Base-by-base conservation (phyloP, 2,113 vertebrate genomes). In the Theristicus caerulescens region DNA sequence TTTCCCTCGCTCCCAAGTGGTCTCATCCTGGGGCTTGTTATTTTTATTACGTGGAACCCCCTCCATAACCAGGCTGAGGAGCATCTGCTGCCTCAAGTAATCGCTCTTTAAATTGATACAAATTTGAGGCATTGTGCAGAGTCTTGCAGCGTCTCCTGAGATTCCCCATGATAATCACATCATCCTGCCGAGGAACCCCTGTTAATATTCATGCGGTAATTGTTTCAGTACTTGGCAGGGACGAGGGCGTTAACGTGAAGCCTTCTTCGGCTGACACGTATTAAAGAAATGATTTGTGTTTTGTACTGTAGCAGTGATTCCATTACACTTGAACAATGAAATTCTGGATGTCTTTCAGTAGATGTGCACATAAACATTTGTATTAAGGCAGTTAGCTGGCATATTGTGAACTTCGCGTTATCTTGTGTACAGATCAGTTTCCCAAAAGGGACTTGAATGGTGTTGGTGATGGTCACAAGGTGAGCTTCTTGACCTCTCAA, bases 211-310 rank as follows among this genome's bases (percentile, higher is more conserved):
- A 18, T 76, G 87, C 16, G 1, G 51, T 69, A 74, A 59, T 94
- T 86, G 82, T 94, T 90, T 77, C 42, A 46, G 59, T 73, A 51
- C 83, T 97, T 95, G 91, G 80, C 88, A 95, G 76, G 80, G 80
- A 49, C 0, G 13, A 94, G 64, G 59, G 72, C 0, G 0, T 91
- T 92, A 83, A 71, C 78, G 51, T 47, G 94, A 86, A 92, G 46
- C 64, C 71, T 88, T 18, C 72, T 86, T 84, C 11, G 2, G 64
- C 91, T 94, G 64, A 61, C 5, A 1, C 4, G 0, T 76, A 24
- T 82, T 82, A 61, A 91, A 87, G 70, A 76, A 44, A 74, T 91
- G 7, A 93, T 94, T 90, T 88, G 67, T 95, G 74, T 42, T 91
- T 77, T 49, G 29, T 49, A 4, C 46, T 83, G 51, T 31, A 49